Conservation (phyloP, 2,797 vertebrate species). For the Garrulus glandarius region DNA sequence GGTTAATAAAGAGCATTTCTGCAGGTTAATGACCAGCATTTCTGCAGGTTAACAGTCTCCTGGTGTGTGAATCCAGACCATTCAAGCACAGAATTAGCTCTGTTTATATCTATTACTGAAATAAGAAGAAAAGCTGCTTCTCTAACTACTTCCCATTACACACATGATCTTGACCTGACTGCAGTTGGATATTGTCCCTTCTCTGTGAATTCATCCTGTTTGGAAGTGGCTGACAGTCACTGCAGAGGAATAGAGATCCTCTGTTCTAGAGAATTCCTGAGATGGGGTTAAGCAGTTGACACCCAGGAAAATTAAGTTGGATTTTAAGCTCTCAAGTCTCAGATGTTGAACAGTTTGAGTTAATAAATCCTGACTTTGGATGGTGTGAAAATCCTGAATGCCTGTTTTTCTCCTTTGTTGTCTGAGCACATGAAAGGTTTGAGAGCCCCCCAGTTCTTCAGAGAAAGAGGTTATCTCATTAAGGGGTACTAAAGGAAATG, state of each 20-base stretch:
- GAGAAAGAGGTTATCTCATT: not conserved
- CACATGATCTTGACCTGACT: not conserved
- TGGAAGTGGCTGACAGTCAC: not conserved
- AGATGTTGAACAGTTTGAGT: not conserved
- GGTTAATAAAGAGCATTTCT: not conserved
- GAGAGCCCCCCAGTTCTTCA: not conserved
- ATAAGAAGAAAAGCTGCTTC: not conserved
- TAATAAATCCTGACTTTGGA: constrained; percentile 1
- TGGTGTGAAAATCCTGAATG: not conserved
- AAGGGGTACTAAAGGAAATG: not conserved
- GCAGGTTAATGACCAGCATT: not conserved
- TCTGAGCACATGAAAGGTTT: not conserved
- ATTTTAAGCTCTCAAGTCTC: constrained; percentile 33
- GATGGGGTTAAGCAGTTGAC: not conserved
- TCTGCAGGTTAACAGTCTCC: not conserved
- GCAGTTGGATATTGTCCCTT: not conserved
- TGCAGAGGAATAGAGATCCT: not conserved
- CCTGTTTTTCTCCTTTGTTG: not conserved
- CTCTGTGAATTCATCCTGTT: not conserved
- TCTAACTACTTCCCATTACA: not conserved
- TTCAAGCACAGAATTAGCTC: not conserved
- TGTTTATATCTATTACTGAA: not conserved
- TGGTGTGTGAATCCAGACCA: not conserved
- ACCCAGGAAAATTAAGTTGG: constrained; percentile 34
- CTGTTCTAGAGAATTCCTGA: not conserved